Evolutionary conservation across 2,113 vertebrate species (phyloP).

Genomic region (Dendrocopos noguchii): DNA sequence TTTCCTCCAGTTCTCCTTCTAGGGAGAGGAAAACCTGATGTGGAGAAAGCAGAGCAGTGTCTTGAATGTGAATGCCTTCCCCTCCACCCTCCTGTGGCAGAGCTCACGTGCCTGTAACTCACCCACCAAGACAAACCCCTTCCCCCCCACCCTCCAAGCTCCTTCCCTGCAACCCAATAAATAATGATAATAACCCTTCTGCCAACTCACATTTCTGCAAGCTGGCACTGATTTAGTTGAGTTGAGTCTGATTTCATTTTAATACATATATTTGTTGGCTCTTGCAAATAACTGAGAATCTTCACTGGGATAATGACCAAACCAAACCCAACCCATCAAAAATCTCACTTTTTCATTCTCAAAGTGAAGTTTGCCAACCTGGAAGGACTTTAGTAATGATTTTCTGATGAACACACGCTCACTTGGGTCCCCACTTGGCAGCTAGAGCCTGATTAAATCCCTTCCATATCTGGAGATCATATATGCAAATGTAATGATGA

Average conservation of each 20-base stretch:
- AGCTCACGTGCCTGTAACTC: neutral
- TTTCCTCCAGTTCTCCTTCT: neutral
- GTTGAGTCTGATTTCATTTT: too few species aligned
- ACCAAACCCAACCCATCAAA: neutral
- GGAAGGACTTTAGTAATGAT: constrained; percentile 31
- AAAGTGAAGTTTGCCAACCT: constrained; percentile 44
- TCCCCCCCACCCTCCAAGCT: neutral
- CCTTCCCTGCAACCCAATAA: constrained; percentile 39
- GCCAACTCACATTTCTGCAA: constrained; percentile 25
- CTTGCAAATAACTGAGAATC: constrained; percentile 43
- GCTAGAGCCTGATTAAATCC: constrained; percentile 25
- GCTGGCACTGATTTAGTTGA: neutral
- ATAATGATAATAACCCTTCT: constrained; percentile 40
- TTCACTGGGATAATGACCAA: constrained; percentile 42
- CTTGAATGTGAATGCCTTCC: constrained; percentile 15
- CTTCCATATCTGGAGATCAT: neutral
- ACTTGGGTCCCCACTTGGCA: neutral
- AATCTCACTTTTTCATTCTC: constrained; percentile 18
- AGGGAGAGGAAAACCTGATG: neutral
- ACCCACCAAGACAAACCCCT: neutral
- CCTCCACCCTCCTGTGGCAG: neutral
- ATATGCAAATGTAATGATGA: constrained; percentile 43
- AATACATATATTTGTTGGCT: constrained; percentile 5
- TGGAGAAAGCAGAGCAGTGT: neutral
- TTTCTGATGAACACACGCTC: constrained; percentile 40